phyloP scores from a whole-genome alignment of 1,140 invertebrate species.

The Drosophila takahashii region DNA sequence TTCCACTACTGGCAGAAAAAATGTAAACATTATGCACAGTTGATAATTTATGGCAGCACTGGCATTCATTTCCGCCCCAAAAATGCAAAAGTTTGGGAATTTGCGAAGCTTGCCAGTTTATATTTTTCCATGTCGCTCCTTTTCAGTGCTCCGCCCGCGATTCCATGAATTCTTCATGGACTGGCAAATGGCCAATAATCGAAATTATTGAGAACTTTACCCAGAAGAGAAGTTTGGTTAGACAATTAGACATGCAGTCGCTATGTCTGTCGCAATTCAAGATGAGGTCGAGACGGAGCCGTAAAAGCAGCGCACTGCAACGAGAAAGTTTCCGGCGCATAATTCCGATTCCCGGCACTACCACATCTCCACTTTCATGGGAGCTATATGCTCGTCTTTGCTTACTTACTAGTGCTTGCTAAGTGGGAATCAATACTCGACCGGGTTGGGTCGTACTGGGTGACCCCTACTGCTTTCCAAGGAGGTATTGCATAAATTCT shows the following conservation, averaged over 20 bases:
- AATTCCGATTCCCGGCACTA: constrained; percentile 41
- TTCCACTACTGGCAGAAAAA: constrained; percentile 51
- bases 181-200: constrained; percentile 84
- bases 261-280: constrained; percentile 23
- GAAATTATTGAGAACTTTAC: constrained; percentile 84
- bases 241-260: constrained; percentile 79
- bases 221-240: constrained; percentile 64
- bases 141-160: constrained; percentile 12
- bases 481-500: constrained; percentile 56
- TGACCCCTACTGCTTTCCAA: constrained; percentile 18
- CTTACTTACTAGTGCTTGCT: constrained; percentile 63
- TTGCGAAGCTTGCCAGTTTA: constrained; percentile 45
- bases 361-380: constrained; percentile 24
- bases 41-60: constrained; percentile 84
- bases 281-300: constrained; percentile 42
- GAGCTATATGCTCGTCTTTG: constrained; percentile 25
- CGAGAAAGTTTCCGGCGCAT: constrained; percentile 44
- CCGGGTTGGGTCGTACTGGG: constrained; percentile 19
- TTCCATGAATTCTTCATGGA: constrained; percentile 4
- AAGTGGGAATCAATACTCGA: constrained; percentile 62
- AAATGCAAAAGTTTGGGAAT: constrained; percentile 51
- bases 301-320: constrained; percentile 36
- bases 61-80: constrained; percentile 78
- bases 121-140: constrained; percentile 48
- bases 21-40: constrained; percentile 84